Percentiles rank a stretch among this genome's conserved stretches.
Evolutionary conservation across 2,113 vertebrate genomes (phyloP).

Genomic region (Pyxicephalus adspersus): DNA sequence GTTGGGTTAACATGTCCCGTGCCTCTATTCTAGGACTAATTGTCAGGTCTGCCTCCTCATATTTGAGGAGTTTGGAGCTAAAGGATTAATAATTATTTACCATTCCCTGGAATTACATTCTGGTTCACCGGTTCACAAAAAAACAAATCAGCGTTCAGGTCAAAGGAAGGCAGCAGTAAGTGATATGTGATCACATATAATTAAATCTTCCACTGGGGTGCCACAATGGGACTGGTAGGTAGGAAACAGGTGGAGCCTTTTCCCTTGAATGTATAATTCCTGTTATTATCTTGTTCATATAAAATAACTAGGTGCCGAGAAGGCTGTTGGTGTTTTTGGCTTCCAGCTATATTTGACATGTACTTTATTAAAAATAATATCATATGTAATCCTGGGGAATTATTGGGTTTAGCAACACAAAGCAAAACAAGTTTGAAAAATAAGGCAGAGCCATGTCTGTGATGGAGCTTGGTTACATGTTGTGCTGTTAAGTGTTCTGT

Average conservation of each 20-base stretch:
- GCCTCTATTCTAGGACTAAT: too few species aligned
- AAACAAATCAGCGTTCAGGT: slow-evolving; percentile 30
- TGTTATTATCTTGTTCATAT: slow-evolving; percentile 23
- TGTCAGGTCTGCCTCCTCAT: too few species aligned
- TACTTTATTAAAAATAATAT: slow-evolving; percentile 8
- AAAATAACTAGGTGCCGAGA: slow-evolving; percentile 11
- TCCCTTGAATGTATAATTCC: slow-evolving; percentile 36
- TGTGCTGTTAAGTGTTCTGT: too few species aligned
- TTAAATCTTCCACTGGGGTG: slow-evolving; percentile 41
- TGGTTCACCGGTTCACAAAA: background rate
- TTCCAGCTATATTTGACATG: slow-evolving; percentile 31
- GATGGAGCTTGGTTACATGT: too few species aligned
- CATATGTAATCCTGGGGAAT: background rate
- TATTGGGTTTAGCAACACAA: slow-evolving; percentile 1
- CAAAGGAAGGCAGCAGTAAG: slow-evolving; percentile 44
- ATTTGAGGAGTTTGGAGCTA: background rate
- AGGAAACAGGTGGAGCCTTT: slow-evolving; percentile 57
- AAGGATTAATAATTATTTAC: slow-evolving; percentile 26
- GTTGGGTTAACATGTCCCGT: too few species aligned
- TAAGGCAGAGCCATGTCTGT: too few species aligned
- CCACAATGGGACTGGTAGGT: slow-evolving; percentile 40
- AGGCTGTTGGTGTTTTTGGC: background rate
- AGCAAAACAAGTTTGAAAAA: too few species aligned
- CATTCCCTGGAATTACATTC: slow-evolving; percentile 1
- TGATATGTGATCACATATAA: slow-evolving; percentile 28